These are phyloP conservation scores for Oncorhynchus gorbuscha DNA, from an alignment of 2,113 vertebrate genomes.

Conservation along the genomic window DNA sequence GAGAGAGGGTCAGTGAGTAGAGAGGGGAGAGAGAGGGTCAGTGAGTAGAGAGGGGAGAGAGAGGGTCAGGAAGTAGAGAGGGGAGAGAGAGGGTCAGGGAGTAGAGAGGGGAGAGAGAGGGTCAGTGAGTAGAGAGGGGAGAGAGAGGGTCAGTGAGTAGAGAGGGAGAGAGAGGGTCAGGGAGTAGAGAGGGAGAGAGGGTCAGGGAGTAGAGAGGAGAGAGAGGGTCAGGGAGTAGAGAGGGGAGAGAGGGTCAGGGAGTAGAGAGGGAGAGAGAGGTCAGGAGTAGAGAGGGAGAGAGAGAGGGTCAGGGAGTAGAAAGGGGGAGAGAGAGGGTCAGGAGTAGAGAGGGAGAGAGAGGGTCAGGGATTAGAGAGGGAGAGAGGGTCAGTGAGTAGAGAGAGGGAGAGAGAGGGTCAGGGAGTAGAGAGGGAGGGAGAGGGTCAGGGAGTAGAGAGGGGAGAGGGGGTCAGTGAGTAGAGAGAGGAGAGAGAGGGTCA, in stretches of 20 bases:
- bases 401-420: too few species aligned
- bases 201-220: too few species aligned
- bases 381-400: too few species aligned
- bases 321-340: too few species aligned
- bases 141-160: neutral
- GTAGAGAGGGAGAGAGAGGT: too few species aligned
- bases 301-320: neutral
- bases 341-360: too few species aligned
- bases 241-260: neutral
- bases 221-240: neutral
- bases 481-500: neutral
- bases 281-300: neutral
- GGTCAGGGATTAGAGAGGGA: too few species aligned
- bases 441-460: too few species aligned
- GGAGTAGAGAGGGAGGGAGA: too few species aligned
- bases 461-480: neutral
- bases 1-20: slow-evolving; percentile 9
- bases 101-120: slow-evolving; percentile 3
- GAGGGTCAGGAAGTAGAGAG: neutral
- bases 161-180: neutral
- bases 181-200: too few species aligned
- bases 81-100: too few species aligned
- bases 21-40: neutral
- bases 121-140: neutral
- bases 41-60: neutral